Base-by-base conservation (phyloP, 2,113 vertebrate genomes). In the Hemichromis elongatus region DNA sequence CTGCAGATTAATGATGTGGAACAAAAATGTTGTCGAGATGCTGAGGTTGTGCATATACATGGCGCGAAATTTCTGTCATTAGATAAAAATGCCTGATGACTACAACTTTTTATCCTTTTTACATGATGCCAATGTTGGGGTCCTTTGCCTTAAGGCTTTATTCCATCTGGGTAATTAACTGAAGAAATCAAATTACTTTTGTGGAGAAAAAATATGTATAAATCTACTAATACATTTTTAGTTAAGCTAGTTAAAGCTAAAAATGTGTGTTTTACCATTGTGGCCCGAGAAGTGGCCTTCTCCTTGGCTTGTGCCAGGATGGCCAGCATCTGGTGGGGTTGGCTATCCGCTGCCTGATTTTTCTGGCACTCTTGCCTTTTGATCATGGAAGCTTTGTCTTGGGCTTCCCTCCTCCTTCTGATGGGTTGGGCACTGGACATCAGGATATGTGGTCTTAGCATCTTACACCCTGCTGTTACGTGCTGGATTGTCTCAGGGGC, bases 1-100 rank as follows among this genome's bases (percentile, higher is more conserved):
- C 93, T 95, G 95, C 94, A 95, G 96, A 95, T 95, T 97, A 97
- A 97, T 96, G 94, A 92, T 89, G 94, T 95, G 94, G 95, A 97
- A 97, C 95, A 90, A 93, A 96, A 95, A 90, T 91, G 88, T 94
- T 96, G 94, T 95, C 82, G 92, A 95, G 91, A 93, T 86, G 89
- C 92, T 95, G 96, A 97, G 97, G 96, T 97, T 94, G 92, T 96
- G 87, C 92, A 92, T 96, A 94, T 94, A 94, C 89, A 94, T 93
- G 93, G 91, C 88, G 80, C 88, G 95, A 97, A 94, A 90, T 93
- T 88, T 96, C 80, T 91, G 92, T 92, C 92, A 96, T 97, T 97
- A 97, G 94, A 95, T 88, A 96, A 96, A 92, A 96, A 96, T 84
- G 95, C 92, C 95, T 97, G 95, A 95, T 96, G 93, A 96, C 96